Conservation (phyloP, 2,888 invertebrate genomes). For the Microdon myrmicae region DNA sequence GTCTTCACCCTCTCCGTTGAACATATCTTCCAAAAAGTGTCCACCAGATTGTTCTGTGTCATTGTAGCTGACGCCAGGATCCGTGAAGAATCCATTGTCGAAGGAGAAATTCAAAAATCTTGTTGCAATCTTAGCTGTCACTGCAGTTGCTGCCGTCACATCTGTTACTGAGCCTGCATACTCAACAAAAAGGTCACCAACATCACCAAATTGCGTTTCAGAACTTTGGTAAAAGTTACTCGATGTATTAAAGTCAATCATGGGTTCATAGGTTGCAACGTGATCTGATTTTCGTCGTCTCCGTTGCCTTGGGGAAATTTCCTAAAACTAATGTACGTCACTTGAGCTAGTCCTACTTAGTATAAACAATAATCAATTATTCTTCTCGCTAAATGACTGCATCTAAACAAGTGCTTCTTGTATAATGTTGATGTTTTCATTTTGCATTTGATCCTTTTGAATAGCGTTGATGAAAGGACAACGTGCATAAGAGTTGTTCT, state of each 20-base stretch:
- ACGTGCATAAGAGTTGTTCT: slow-evolving; percentile 51
- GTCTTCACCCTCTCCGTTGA: slow-evolving; percentile 1
- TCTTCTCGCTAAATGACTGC: slow-evolving; percentile 27
- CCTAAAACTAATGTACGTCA: background rate
- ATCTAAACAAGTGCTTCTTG: slow-evolving; percentile 19
- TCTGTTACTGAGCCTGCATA: slow-evolving; percentile 41
- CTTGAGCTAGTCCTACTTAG: slow-evolving; percentile 10
- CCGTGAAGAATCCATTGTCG: slow-evolving; percentile 15
- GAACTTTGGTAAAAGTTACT: slow-evolving; percentile 47
- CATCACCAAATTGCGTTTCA: slow-evolving; percentile 40
- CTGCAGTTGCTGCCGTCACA: slow-evolving; percentile 12
- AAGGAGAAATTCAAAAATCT: slow-evolving; percentile 25
- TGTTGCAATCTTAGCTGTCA: slow-evolving; percentile 19
- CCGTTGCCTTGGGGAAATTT: slow-evolving; percentile 19
- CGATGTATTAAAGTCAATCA: slow-evolving; percentile 47
- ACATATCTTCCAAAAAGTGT: slow-evolving; percentile 1
- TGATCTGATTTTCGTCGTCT: slow-evolving; percentile 18
- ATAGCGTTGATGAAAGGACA: slow-evolving; percentile 37
- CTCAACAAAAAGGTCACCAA: slow-evolving; percentile 35
- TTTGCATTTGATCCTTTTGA: slow-evolving; percentile 48
- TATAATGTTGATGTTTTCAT: slow-evolving; percentile 44
- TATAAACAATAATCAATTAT: slow-evolving; percentile 21
- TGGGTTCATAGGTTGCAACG: slow-evolving; percentile 39
- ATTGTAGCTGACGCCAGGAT: slow-evolving; percentile 4
- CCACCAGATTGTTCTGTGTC: slow-evolving; percentile 3